Base-by-base conservation (phyloP, 2,888 invertebrate genomes). In the Erebia aethiops region DNA sequence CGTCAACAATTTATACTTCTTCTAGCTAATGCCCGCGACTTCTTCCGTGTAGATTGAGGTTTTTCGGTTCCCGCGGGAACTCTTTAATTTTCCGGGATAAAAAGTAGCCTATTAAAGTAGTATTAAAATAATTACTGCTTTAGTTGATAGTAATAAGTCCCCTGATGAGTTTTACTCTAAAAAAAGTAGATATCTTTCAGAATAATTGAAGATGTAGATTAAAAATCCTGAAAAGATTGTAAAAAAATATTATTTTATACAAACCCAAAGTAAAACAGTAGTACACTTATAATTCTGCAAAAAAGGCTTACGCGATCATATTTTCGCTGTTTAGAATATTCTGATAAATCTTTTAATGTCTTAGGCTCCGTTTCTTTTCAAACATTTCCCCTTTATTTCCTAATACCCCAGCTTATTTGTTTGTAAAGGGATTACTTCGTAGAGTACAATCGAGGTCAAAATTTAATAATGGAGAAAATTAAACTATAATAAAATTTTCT, bases 401-500 rank as follows among this genome's bases (percentile, higher is more conserved):
- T 73, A 73, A 75, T 75, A 71, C 73, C 71, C 26, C 62, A 68
- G 73, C 73, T 73, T 75, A 75, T 75, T 75, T 75, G 73, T 75
- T 73, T 68, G 71, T 73, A 71, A 70, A 71, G 71, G 71, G 75
- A 75, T 75, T 73, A 68, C 70, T 70, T 57, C 65, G 57, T 66
- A 63, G 52, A 16, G 71, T 73, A 75, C 71, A 68, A 14, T 74
- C 65, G 63, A 11, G 14, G 35, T 13, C n/a, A 43, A 16, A 70
- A 60, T 64, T 11, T 10, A 54, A 54, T 54, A 10, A 18, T 2
- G 18, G 9, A 16, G 10, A 54, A 18, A 54, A 52, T 16, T 9
- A 16, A n/a, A 16, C 8, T 1, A n/a, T 52, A n/a, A n/a, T 7
- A 52, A 52, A 52, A 52, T 9, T 2, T n/a, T 52, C 7, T n/a